Base-by-base conservation (phyloP, 2,888 invertebrate genomes). In the Ptilodon capucinus region DNA sequence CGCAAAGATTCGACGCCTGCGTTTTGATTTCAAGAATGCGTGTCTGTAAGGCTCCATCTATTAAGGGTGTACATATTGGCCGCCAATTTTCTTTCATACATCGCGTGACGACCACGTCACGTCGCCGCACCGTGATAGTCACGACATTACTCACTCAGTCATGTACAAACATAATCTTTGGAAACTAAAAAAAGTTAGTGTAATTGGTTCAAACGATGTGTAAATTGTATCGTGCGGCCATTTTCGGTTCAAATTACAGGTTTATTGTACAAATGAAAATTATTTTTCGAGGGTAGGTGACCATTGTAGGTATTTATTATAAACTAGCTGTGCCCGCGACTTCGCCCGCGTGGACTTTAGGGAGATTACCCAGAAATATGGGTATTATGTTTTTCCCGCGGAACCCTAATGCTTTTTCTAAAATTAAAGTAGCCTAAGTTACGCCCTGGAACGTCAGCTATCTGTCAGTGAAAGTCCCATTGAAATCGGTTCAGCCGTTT, bases 111-210 rank as follows among this genome's bases (percentile, higher is more conserved):
- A 4, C 11, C 25, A 39, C 36, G 32, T 28, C 32, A 25, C 28
- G 30, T 38, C 44, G 14, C 21, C 42, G 35, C n/a, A 19, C 42
- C 46, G 42, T 28, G 47, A 43, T 25, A 48, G 46, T 41, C 64
- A 63, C 60, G 55, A 54, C 48, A 63, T 59, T 45, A 36, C 23
- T 42, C 60, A 54, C 44, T 63, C 60, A 54, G 28, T 60, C 60
- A 60, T 63, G 48, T 63, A 50, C 51, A 59, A 60, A 54, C 16
- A 50, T 63, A 54, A 54, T 58, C 41, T 58, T 54, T 44, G 17
- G 44, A 43, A 44, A 47, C 25, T 42, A 34, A 46, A 48, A 57
- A 54, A 54, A 57, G 57, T 62, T 52, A 34, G 32, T n/a, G 32
- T 53, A 59, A 59, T 59, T 53, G 41, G 42, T 36, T 34, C 34